Base-by-base conservation (phyloP, 1,140 invertebrate species). In the Caenorhabditis brenneri region DNA sequence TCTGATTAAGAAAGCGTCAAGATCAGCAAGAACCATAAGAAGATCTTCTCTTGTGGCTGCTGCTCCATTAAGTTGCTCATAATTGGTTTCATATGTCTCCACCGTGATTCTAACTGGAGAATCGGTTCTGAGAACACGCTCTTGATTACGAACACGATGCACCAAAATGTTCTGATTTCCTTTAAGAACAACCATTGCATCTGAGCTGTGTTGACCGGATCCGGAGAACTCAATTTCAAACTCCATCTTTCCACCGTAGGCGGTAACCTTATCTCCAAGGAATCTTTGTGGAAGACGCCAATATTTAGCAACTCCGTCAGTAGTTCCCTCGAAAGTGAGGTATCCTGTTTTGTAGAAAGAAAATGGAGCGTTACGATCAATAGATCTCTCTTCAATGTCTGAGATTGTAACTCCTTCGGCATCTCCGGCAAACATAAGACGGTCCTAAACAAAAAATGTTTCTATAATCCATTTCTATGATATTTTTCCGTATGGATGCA, bases 11-110 rank as follows among this genome's bases (percentile, higher is more conserved):
- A 99, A 95, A 12, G 93, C 93, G 88, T 95, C 93, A 19, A 99
- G 91, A 89, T 97, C 94, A 84, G 96, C 95, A 42, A 99, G 92
- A 0, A 96, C 95, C 94, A 98, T 96, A 46, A 99, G 92, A 58
- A 99, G 92, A 91, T 97, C 94, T 89, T 97, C 95, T 16, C 97
- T 93, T 80, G 95, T 94, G 9, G 94, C 93, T 53, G 93, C 91
- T 51, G 94, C 93, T 4, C 96, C 96, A 91, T 97, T 95, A 86
- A 93, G 92, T 86, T 94, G 92, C 89, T 95, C 93, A 95, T 96
- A 97, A 88, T 91, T 89, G 83, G 90, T 89, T 92, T 90, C 89
- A 85, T 90, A 90, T 49, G 89, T 90, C 24, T 90, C 89, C 22
- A 90, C 79, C 2, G 81, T 82, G 55, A 90, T 83, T 27, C 79